Evolutionary conservation across 1,140 invertebrate species (phyloP).

Genomic region (Proales similis): DNA sequence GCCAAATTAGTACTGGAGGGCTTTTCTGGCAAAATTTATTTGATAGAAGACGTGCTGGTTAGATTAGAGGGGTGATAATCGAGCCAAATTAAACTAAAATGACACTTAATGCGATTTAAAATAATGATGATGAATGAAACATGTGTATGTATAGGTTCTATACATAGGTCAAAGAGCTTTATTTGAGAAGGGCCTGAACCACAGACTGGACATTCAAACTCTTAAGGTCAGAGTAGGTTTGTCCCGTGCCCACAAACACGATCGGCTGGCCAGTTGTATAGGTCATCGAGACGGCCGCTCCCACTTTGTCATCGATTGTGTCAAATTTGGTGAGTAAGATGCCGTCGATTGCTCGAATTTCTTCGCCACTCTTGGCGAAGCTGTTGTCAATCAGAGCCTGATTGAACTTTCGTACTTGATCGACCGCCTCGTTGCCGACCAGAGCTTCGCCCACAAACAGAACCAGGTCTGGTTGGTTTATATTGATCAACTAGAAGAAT

Average conservation of each 20-base stretch:
- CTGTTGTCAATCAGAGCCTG: slow-evolving; percentile 68
- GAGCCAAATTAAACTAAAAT: too few relatives aligned
- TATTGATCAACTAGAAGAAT: slow-evolving; percentile 65
- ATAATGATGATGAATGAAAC: too few relatives aligned
- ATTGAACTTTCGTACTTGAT: slow-evolving; percentile 97
- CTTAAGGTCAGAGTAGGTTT: slow-evolving; percentile 95
- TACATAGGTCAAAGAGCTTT: background rate
- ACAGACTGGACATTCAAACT: slow-evolving; percentile 93
- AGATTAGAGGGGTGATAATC: too few relatives aligned
- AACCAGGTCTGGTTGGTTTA: slow-evolving; percentile 93
- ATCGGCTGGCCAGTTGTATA: slow-evolving; percentile 99
- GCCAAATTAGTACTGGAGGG: too few relatives aligned
- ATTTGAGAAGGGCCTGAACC: slow-evolving; percentile 75
- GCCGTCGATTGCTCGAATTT: slow-evolving; percentile 70
- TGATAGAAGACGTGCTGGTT: too few relatives aligned
- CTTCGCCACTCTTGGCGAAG: slow-evolving; percentile 65
- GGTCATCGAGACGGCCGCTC: slow-evolving; percentile 98
- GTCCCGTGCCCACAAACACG: slow-evolving; percentile 97
- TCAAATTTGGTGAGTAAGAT: slow-evolving; percentile 98
- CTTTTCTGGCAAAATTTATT: too few relatives aligned
- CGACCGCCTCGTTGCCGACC: slow-evolving; percentile 99
- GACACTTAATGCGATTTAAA: too few relatives aligned
- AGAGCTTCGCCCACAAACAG: slow-evolving; percentile 97
- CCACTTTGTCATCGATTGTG: slow-evolving; percentile 98
- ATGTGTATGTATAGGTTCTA: too few relatives aligned